Base-by-base conservation (phyloP, 2,113 vertebrate genomes). In the Ammospiza caudacuta region DNA sequence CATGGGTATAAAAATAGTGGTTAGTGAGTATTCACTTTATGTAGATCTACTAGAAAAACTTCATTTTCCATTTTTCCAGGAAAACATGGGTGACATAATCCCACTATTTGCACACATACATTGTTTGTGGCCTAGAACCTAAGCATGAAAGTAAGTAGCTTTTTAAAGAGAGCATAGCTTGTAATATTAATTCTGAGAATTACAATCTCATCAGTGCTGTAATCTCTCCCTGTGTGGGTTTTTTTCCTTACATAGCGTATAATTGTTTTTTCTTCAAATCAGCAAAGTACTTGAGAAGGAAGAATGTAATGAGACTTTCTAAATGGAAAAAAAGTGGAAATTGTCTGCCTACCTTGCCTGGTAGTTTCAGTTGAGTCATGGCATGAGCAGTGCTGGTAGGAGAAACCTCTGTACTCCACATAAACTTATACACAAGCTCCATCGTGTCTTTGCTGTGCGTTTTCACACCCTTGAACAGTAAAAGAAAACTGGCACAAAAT, bases 241-340 rank as follows among this genome's bases (percentile, higher is more conserved):
- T 37, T 68, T 37, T 49, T 22, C 1, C 11, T 75, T 81, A 17
- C 2, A 0, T 24, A 29, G 11, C 0, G 0, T 57, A 5, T 57
- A 11, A 33, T 70, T 3, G 1, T 37, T 55, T 89, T 73, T 81
- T n/a, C 11, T 16, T 75, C 44, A 43, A 76, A 80, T 33, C 31
- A 16, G 9, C 5, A 3, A 58, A 54, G 46, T 63, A 23, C 64
- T 81, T 89, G 57, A 51, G 61, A 67, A 81, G 22, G 52, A 27
- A 72, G 52, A 70, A 67, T 13, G 5, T 51, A 19, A 6, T 37
- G 16, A 54, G 52, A 29, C 47, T 78, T 81, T 63, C 25, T 43
- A 43, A 35, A 35, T 35, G 35, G 35, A 35, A 35, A 35, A 58
- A 68, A 33, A 58, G 11, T 9, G 39, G 29, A 51, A 83, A n/a